phyloP scores from a whole-genome alignment of 2,888 invertebrate genomes.

The Noctua pronuba region DNA sequence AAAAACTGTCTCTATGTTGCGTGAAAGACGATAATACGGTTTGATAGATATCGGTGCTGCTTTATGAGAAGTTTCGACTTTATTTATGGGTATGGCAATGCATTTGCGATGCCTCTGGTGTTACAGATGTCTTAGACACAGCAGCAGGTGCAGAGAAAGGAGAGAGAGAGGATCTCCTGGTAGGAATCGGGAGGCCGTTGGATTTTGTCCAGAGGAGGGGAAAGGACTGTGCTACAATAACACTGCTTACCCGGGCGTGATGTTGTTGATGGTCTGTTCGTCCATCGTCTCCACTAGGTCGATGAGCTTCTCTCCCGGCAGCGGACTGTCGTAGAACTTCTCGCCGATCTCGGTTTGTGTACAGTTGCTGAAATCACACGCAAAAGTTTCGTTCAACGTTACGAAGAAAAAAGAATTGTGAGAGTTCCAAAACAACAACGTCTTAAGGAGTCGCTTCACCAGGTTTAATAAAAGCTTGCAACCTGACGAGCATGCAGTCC shows the following conservation, averaged over 20 bases:
- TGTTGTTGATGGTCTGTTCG: slow-evolving; percentile 91
- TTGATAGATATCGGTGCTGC: neutral
- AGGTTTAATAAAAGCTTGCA: neutral
- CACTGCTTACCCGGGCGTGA: slow-evolving; percentile 92
- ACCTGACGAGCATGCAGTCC: too few relatives aligned
- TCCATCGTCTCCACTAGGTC: slow-evolving; percentile 93
- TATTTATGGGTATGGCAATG: neutral
- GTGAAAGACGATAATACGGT: neutral
- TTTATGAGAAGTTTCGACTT: neutral
- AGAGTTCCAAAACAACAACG: neutral
- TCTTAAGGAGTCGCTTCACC: neutral
- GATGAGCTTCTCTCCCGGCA: slow-evolving; percentile 90
- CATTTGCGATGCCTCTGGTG: neutral
- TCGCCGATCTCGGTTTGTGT: slow-evolving; percentile 90
- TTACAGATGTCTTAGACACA: neutral
- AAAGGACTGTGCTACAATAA: neutral
- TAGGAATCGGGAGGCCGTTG: neutral
- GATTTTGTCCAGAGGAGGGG: neutral
- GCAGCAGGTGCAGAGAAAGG: neutral
- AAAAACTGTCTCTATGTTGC: neutral
- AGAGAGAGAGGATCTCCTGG: neutral
- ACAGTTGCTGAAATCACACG: slow-evolving; percentile 91
- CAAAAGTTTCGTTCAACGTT: neutral
- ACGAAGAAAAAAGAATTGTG: neutral
- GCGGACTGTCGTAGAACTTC: slow-evolving; percentile 91